phyloP scores from a whole-genome alignment of 2,888 invertebrate species.

The Apotomis capreana region DNA sequence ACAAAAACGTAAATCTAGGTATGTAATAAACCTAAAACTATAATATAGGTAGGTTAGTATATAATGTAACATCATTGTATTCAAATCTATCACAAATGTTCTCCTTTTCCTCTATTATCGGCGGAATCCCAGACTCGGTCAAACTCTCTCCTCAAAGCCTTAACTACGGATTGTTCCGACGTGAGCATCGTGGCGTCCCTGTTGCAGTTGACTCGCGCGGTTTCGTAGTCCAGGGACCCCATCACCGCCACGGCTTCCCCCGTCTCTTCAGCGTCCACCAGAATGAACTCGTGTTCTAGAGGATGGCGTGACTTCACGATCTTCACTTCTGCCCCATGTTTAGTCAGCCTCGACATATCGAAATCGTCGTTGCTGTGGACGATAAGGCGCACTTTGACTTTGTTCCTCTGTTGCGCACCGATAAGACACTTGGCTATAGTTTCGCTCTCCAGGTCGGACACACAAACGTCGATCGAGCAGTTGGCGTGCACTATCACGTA shows the following conservation, averaged over 20 bases:
- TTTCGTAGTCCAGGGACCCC: conserved; percentile 63
- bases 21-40: background rate
- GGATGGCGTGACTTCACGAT: conserved; percentile 54
- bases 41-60: conserved; percentile 20
- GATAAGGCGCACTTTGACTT: conserved; percentile 57
- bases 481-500: conserved; percentile 62
- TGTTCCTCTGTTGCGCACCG: conserved; percentile 53
- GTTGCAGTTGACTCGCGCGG: conserved; percentile 56
- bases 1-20: background rate
- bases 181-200: conserved; percentile 62
- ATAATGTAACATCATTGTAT: too few species aligned
- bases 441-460: conserved; percentile 61
- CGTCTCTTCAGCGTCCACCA: conserved; percentile 57
- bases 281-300: conserved; percentile 65
- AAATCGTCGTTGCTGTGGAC: conserved; percentile 58
- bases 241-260: conserved; percentile 60
- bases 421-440: conserved; percentile 61
- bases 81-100: background rate
- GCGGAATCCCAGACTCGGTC: conserved; percentile 62
- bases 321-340: conserved; percentile 62
- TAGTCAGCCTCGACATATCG: conserved; percentile 52
- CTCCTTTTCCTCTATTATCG: conserved; percentile 20
- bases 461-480: conserved; percentile 62
- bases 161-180: conserved; percentile 57
- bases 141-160: conserved; percentile 61